Base-by-base conservation (phyloP, 2,797 vertebrate species). In the Acipenser ruthenus region DNA sequence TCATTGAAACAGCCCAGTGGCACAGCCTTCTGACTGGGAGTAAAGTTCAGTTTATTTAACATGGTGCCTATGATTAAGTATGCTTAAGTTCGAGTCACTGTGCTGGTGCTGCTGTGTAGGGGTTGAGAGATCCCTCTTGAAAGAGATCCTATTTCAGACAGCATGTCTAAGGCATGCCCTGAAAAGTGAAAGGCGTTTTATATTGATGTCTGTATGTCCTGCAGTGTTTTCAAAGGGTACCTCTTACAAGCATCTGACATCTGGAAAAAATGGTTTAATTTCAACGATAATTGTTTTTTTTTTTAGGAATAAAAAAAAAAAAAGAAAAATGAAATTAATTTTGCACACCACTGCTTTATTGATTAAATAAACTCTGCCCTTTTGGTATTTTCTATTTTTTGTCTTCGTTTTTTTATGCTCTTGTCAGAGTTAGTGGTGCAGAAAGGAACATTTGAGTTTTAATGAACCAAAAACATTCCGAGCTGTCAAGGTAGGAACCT, bases 381-480 rank as follows among this genome's bases (percentile, higher is more conserved):
- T 65, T 65, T 58, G 23, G 53, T 13, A 49, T 58, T 49, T 62
- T 62, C 48, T 18, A 7, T 6, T 49, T 49, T 18, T 48, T 51
- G 1, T 52, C 52, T 47, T 8, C 23, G 23, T 67, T 67, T 60
- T 18, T 61, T 67, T 62, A 62, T 47, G 18, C 8, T 6, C 66
- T 67, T 67, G 37, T 51, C 66, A 53, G 65, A 67, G 66, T 52
- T 68, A 47, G 64, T 65, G 37, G 60, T 56, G 60, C 47, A 61
- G 60, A 69, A 65, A 62, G 60, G 48, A 63, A 66, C 59, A 49
- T 69, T 51, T 53, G 50, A 61, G 10, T 58, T 13, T 18, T 50
- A 66, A 63, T 66, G 64, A 69, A 62, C 47, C 60, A 58, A 66
- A 63, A 58, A 49, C 60, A 62, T 58, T 63, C 67, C 64, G 51